These are phyloP conservation scores for Pharmacophagus antenor DNA, from an alignment of 2,888 invertebrate genomes.

Conservation along the genomic window DNA sequence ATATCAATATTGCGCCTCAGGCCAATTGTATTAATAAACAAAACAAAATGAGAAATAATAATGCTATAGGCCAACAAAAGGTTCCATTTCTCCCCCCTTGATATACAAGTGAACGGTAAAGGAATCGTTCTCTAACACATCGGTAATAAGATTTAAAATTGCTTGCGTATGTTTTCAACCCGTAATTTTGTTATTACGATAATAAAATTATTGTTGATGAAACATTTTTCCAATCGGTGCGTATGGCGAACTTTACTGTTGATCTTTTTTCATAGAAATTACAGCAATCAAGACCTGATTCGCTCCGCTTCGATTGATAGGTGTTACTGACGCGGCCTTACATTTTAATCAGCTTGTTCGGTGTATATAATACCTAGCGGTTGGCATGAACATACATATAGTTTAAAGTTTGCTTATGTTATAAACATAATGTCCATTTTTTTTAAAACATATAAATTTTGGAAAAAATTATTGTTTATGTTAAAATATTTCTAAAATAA, in stretches of 20 bases:
- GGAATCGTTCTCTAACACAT: slow-evolving; percentile 61
- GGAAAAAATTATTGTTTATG: no score
- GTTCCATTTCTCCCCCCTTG: slow-evolving; percentile 78
- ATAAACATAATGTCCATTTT: no score
- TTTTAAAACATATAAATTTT: no score
- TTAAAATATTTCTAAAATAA: no score
- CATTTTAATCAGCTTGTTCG: slow-evolving; percentile 46
- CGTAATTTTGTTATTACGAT: slow-evolving; percentile 80
- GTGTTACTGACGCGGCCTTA: slow-evolving; percentile 53
- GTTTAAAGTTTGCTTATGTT: neutral
- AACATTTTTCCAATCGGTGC: slow-evolving; percentile 78
- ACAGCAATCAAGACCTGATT: slow-evolving; percentile 70
- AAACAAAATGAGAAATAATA: slow-evolving; percentile 82
- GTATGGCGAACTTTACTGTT: slow-evolving; percentile 78
- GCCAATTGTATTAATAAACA: slow-evolving; percentile 82
- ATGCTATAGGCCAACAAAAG: slow-evolving; percentile 81
- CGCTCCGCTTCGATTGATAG: slow-evolving; percentile 69
- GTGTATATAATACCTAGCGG: neutral
- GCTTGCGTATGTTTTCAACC: slow-evolving; percentile 62
- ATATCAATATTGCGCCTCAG: slow-evolving; percentile 81
- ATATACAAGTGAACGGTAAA: slow-evolving; percentile 60
- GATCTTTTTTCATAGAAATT: slow-evolving; percentile 75
- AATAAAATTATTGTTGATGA: slow-evolving; percentile 81
- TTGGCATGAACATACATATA: neutral
- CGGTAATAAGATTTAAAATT: slow-evolving; percentile 67